Evolutionary conservation across 2,797 vertebrate genomes (phyloP).

Genomic region (Natrix natrix): DNA sequence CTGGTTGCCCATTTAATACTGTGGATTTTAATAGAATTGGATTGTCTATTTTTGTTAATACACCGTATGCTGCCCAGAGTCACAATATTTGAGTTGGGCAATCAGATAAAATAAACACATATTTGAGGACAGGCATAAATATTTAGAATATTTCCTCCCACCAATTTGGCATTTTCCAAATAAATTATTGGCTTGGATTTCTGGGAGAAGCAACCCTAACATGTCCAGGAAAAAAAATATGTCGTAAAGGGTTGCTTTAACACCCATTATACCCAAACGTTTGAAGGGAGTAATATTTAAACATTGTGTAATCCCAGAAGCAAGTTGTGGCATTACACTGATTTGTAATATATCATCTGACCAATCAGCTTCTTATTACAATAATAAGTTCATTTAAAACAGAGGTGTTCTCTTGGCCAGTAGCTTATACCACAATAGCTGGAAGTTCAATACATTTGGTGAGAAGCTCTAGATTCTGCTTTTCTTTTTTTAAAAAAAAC

Average conservation of each 20-base stretch:
- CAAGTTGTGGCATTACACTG: neutral
- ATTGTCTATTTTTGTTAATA: neutral
- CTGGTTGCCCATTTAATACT: neutral
- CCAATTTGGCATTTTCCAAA: neutral
- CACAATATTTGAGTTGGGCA: neutral
- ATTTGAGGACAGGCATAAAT: neutral
- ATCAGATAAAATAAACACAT: neutral
- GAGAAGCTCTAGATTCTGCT: neutral
- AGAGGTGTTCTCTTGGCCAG: conserved; percentile 3
- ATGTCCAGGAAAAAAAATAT: neutral
- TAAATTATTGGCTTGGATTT: neutral
- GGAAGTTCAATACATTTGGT: neutral
- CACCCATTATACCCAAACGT: neutral
- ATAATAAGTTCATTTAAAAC: neutral
- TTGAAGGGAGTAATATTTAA: neutral
- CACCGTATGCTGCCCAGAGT: neutral
- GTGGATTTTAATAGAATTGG: neutral
- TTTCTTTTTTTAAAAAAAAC: conserved; percentile 1
- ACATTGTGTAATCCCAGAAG: neutral
- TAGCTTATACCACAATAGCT: conserved; percentile 8
- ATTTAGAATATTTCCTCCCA: neutral
- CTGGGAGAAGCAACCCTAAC: neutral
- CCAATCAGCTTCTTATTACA: neutral
- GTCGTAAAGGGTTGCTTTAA: neutral
- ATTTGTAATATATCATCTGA: neutral